phyloP scores from a whole-genome alignment of 2,888 invertebrate genomes.

The Eilema caniola region DNA sequence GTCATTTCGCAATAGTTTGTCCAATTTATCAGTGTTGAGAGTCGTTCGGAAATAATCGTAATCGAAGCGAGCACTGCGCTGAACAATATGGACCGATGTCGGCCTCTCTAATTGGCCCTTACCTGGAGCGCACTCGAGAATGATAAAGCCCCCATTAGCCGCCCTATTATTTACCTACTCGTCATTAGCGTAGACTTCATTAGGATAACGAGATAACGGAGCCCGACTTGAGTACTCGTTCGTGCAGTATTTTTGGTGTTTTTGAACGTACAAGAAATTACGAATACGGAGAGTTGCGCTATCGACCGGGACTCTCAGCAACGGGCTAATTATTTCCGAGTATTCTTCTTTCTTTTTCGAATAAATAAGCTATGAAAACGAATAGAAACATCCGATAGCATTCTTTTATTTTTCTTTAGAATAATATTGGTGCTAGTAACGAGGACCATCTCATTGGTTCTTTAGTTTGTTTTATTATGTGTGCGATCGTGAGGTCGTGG shows the following conservation, averaged over 20 bases:
- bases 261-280: constrained; percentile 72
- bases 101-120: constrained; percentile 87
- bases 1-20: constrained; percentile 85
- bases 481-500: not conserved
- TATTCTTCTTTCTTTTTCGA: constrained; percentile 51
- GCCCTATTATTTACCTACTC: constrained; percentile 88
- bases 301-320: constrained; percentile 60
- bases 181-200: constrained; percentile 87
- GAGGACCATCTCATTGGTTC: not conserved
- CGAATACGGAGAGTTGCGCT: constrained; percentile 52
- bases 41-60: constrained; percentile 85
- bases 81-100: constrained; percentile 86
- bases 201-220: constrained; percentile 87
- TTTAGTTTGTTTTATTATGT: not conserved
- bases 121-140: constrained; percentile 87
- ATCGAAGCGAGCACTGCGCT: constrained; percentile 83
- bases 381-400: constrained; percentile 61
- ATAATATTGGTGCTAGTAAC: constrained; percentile 33
- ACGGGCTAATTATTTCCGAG: constrained; percentile 74
- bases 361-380: constrained; percentile 38
- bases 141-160: constrained; percentile 87
- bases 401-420: not conserved
- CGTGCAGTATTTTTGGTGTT: constrained; percentile 78
- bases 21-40: constrained; percentile 85
- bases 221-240: constrained; percentile 74